Percentiles rank a stretch among this genome's conserved stretches.
phyloP scores from a whole-genome alignment of 2,797 vertebrate species.

The Onychomys torridus region DNA sequence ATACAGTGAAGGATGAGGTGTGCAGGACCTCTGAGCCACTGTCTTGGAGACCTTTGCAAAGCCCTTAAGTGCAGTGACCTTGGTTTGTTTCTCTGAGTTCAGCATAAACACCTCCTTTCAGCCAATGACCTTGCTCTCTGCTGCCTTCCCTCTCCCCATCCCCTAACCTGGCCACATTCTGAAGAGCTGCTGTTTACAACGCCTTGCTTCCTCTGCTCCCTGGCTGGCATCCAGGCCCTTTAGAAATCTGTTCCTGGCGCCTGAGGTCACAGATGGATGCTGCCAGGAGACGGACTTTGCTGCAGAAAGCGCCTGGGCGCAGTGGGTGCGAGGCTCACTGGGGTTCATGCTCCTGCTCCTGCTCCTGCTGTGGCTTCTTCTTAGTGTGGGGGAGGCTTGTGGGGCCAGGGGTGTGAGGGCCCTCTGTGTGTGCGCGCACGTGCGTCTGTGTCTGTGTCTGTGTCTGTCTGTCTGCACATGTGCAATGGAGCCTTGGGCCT shows the following conservation, averaged over 20 bases:
- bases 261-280: neutral
- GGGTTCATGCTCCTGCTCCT: too few species aligned
- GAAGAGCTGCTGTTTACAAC: neutral
- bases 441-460: neutral
- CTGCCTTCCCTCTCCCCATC: neutral
- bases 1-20: neutral
- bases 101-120: neutral
- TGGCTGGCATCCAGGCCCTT: slow-evolving; percentile 53
- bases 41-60: neutral
- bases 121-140: neutral
- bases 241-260: slow-evolving; percentile 61
- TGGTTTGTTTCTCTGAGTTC: neutral
- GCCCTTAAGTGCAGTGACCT: neutral
- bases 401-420: neutral
- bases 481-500: neutral
- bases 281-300: neutral
- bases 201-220: slow-evolving; percentile 19
- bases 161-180: neutral
- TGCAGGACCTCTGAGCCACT: rapidly evolving
- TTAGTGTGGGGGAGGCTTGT: neutral
- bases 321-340: rapidly evolving
- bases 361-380: neutral
- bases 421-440: neutral
- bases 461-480: neutral
- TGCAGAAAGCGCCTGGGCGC: neutral